A percentile compares a stretch with the other conserved stretches of the same genome.
These are phyloP conservation scores for Aporophyla nigra DNA, from an alignment of 2,888 invertebrate genomes.

Conservation along the genomic window DNA sequence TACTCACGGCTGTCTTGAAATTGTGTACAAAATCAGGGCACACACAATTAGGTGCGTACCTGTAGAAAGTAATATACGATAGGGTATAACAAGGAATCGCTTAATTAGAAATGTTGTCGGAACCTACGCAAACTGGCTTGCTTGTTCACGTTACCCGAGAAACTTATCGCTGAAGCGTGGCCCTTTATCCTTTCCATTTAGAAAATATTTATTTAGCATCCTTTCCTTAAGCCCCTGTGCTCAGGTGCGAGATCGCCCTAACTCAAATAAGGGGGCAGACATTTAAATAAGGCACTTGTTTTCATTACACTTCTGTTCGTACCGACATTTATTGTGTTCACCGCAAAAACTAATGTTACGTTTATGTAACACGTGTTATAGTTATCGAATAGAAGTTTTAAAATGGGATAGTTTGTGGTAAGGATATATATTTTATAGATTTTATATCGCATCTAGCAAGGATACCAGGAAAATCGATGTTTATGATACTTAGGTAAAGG, in stretches of 20 bases:
- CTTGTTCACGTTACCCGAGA: conserved; percentile 81
- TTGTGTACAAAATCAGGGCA: conserved; percentile 57
- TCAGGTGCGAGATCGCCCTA: conserved; percentile 87
- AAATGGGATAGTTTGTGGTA: conserved; percentile 24
- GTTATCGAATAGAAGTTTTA: conserved; percentile 29
- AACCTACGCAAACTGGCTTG: conserved; percentile 82
- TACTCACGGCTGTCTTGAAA: conserved; percentile 36
- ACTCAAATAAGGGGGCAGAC: conserved; percentile 86
- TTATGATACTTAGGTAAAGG: conserved; percentile 13
- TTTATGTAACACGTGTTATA: conserved; percentile 53
- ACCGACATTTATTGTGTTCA: conserved; percentile 68
- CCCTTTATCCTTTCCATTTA: conserved; percentile 87
- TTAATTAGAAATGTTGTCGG: conserved; percentile 84
- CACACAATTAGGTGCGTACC: conserved; percentile 60
- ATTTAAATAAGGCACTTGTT: conserved; percentile 86
- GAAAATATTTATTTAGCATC: conserved; percentile 90
- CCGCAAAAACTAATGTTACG: conserved; percentile 60
- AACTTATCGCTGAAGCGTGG: conserved; percentile 86
- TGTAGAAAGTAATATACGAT: conserved; percentile 66
- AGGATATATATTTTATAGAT: conserved; percentile 9
- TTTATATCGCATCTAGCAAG: neutral
- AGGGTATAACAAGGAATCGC: conserved; percentile 75
- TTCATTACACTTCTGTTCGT: conserved; percentile 80
- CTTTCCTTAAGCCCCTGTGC: conserved; percentile 86
- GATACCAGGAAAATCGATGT: conserved; percentile 4